Conservation (phyloP, 1,140 invertebrate genomes). For the Hesperophylax magnus region DNA sequence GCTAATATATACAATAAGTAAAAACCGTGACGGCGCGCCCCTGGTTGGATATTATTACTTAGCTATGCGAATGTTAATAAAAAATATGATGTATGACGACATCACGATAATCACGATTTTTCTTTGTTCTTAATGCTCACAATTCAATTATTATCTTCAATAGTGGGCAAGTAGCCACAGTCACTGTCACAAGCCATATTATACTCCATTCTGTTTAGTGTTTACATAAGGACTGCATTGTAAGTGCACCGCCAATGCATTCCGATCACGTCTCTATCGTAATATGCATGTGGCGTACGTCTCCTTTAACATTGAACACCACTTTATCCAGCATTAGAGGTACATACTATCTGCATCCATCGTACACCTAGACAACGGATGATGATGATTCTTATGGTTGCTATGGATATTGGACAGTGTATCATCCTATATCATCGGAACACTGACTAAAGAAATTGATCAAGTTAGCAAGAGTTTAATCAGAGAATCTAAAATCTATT, state of each 20-base stretch:
- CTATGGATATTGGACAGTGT: background rate
- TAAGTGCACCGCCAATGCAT: background rate
- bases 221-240: slow-evolving; percentile 7
- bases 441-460: background rate
- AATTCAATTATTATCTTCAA: no score
- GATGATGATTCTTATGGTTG: background rate
- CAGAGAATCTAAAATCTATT: background rate
- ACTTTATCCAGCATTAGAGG: background rate
- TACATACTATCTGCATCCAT: no score
- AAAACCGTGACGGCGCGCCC: no score
- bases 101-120: no score
- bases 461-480: background rate
- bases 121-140: no score
- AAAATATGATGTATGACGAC: no score
- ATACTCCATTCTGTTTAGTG: background rate
- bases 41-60: no score
- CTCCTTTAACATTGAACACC: slow-evolving; percentile 26
- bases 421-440: background rate
- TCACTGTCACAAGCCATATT: no score
- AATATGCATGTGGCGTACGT: background rate
- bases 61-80: no score
- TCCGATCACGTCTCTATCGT: background rate
- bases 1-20: no score
- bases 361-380: background rate
- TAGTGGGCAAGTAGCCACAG: no score